Percentiles rank a stretch among this genome's conserved stretches.
Evolutionary conservation across 2,888 invertebrate species (phyloP).

Genomic region (Ormyrus pomaceus): DNA sequence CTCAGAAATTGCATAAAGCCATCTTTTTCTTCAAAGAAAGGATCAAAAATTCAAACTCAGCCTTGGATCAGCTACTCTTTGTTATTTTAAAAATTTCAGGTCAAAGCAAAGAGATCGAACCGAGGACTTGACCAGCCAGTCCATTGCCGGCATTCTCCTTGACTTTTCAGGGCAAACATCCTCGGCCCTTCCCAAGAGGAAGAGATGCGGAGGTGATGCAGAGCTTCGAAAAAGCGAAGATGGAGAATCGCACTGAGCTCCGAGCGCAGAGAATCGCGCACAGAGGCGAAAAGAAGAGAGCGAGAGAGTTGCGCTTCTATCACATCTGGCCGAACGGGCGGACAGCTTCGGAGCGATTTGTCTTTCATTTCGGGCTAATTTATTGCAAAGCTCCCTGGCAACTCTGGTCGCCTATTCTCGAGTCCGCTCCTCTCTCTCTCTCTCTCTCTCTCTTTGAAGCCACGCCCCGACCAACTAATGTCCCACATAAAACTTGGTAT

Average conservation of each 20-base stretch:
- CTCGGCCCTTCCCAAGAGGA: background rate
- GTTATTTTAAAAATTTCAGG: no score
- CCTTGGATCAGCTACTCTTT: no score
- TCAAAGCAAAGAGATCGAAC: no score
- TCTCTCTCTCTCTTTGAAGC: conserved; percentile 66
- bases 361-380: conserved; percentile 76
- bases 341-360: conserved; percentile 75
- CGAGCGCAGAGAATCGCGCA: conserved; percentile 39
- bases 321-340: conserved; percentile 74
- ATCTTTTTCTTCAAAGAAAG: no score
- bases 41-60: no score
- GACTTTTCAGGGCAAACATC: no score
- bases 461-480: conserved; percentile 76
- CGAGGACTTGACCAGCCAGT: no score
- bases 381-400: conserved; percentile 72
- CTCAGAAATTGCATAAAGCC: no score
- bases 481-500: conserved; percentile 76
- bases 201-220: background rate
- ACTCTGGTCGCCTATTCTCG: conserved; percentile 65
- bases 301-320: conserved; percentile 72
- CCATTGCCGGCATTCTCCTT: no score
- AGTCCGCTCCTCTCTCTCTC: conserved; percentile 55
- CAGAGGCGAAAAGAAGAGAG: conserved; percentile 59
- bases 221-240: background rate
- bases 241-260: background rate